These are phyloP conservation scores for Streblospio benedicti DNA, from an alignment of 1,140 invertebrate genomes.

Conservation along the genomic window DNA sequence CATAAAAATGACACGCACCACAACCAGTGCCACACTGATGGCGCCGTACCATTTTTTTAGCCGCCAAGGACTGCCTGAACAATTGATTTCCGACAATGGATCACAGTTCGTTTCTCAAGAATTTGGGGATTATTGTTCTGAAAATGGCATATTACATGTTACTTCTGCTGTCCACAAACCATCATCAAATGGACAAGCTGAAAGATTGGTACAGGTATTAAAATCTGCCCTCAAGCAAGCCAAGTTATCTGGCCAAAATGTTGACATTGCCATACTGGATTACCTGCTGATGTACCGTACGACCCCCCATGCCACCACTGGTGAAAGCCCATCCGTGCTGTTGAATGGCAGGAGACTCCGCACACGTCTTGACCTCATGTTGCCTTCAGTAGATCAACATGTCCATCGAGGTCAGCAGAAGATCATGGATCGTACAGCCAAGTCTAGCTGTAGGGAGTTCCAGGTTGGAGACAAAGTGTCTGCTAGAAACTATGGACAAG, in stretches of 20 bases:
- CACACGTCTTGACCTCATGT: not conserved
- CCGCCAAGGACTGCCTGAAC: not conserved
- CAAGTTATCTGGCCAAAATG: not conserved
- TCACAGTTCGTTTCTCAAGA: conserved; percentile 20
- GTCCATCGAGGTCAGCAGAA: not conserved
- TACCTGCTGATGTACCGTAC: not conserved
- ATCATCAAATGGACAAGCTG: conserved; percentile 25
- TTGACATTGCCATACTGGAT: too few relatives aligned
- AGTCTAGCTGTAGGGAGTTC: not conserved
- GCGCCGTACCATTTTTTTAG: not conserved
- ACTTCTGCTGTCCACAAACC: conserved; percentile 24
- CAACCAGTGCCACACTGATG: not conserved
- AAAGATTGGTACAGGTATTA: conserved; percentile 24
- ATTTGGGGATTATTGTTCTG: conserved; percentile 23
- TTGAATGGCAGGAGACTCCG: not conserved
- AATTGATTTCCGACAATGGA: conserved; percentile 28
- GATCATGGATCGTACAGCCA: not conserved
- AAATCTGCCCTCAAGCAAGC: conserved; percentile 8
- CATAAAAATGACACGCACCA: not conserved
- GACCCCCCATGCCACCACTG: not conserved
- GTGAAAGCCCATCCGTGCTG: not conserved
- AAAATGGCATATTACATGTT: conserved; percentile 21
- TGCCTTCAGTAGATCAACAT: too few relatives aligned
- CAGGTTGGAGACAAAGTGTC: not conserved
- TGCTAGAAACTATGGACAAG: not conserved